These are phyloP conservation scores for Notospermus geniculatus DNA, from an alignment of 1,140 invertebrate species.

Conservation along the genomic window DNA sequence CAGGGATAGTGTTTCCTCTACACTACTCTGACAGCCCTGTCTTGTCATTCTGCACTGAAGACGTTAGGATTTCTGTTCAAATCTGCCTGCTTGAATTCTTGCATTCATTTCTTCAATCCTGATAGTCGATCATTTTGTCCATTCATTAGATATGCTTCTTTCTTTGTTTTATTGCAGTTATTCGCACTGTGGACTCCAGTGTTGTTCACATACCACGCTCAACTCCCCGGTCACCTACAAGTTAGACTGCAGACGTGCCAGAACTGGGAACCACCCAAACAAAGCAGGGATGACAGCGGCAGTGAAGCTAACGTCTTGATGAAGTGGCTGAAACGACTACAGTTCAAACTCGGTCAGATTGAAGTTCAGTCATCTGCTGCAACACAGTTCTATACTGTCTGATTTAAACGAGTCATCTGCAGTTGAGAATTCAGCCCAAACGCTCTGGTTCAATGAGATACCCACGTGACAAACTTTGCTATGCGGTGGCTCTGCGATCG, in stretches of 20 bases:
- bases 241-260: slow-evolving; percentile 85
- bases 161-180: slow-evolving; percentile 50
- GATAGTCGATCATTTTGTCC: too few species aligned
- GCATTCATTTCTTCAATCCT: too few species aligned
- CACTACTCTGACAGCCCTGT: too few species aligned
- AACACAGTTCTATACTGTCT: slow-evolving; percentile 82
- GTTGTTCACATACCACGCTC: slow-evolving; percentile 80
- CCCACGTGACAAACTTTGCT: too few species aligned
- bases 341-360: slow-evolving; percentile 98
- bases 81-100: too few species aligned
- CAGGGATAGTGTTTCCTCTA: too few species aligned
- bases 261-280: slow-evolving; percentile 64
- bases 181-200: slow-evolving; percentile 77
- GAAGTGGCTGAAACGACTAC: slow-evolving; percentile 86
- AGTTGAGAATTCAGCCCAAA: too few species aligned
- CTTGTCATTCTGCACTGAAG: too few species aligned
- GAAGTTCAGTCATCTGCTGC: slow-evolving; percentile 92
- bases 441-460: too few species aligned
- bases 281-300: slow-evolving; percentile 46
- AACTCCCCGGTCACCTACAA: slow-evolving; percentile 86
- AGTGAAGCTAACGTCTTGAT: slow-evolving; percentile 61
- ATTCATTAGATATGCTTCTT: background rate
- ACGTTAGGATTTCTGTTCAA: too few species aligned
- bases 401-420: slow-evolving; percentile 10
- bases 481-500: too few species aligned